These are phyloP conservation scores for Tetramorium simillimum DNA, from an alignment of 1,140 invertebrate genomes.

Conservation along the genomic window DNA sequence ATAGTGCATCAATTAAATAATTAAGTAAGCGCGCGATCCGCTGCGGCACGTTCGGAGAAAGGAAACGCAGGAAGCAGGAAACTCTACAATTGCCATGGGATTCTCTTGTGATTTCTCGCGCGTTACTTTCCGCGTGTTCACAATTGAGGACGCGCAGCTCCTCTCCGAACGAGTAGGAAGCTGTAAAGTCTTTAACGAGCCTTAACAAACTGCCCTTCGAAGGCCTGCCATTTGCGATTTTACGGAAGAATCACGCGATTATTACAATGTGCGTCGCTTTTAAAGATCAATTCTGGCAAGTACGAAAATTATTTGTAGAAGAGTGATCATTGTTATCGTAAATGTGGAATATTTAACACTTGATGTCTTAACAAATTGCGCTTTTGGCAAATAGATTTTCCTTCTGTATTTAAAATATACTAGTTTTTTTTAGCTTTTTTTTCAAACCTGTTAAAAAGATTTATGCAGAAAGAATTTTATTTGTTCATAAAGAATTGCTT, in stretches of 20 bases:
- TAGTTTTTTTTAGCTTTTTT: background rate
- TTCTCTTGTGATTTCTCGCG: constrained; percentile 45
- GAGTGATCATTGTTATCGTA: background rate
- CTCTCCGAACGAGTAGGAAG: constrained; percentile 15
- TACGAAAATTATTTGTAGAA: background rate
- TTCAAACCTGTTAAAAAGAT: background rate
- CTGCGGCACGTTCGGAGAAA: constrained; percentile 12
- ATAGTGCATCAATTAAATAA: constrained; percentile 46
- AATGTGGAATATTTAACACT: background rate
- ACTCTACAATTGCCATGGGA: constrained; percentile 35
- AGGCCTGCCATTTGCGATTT: background rate
- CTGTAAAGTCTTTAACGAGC: constrained; percentile 21
- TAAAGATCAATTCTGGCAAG: background rate
- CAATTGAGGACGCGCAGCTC: constrained; percentile 7
- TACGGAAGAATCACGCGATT: background rate
- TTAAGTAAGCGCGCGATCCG: constrained; percentile 45
- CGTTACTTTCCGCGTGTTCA: constrained; percentile 29
- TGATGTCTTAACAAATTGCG: background rate
- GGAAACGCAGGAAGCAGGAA: constrained; percentile 50
- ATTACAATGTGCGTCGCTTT: background rate
- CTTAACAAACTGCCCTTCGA: constrained; percentile 4
- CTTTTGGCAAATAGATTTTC: background rate
- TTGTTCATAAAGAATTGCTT: background rate
- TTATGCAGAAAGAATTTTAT: background rate
- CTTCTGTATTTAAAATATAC: background rate